Evolutionary conservation across 1,140 invertebrate species (phyloP), one percentile per base, ranked within the genome.

Genomic region (Micrasema minimum): DNA sequence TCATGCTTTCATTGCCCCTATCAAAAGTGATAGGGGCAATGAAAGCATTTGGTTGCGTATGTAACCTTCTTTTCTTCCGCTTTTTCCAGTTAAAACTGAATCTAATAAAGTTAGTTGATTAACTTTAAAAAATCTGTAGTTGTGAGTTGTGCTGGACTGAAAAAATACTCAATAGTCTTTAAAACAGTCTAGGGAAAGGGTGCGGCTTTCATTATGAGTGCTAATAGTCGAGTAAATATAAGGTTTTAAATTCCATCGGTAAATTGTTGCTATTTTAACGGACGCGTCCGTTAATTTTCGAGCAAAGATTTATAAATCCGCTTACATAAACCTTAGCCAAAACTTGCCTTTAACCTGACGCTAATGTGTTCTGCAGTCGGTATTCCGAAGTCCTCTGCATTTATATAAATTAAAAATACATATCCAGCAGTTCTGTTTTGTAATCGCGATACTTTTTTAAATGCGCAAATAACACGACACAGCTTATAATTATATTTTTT

Each of bases 401-500:
- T 59, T 53, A 18, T 14, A 37, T n/a, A n/a, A n/a, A n/a, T n/a
- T n/a, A n/a, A n/a, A n/a, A n/a, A n/a, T n/a, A n/a, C n/a, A n/a
- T n/a, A n/a, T n/a, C n/a, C n/a, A n/a, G 53, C 53, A 55, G 18
- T 55, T 55, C 51, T 31, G 51, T 31, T 31, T 51, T 16, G 51
- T 55, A 16, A 35, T n/a, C 20, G 23, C 45, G 22, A 62, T 62
- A 38, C 38, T 22, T 43, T 65, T 65, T 71, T 45, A 71, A 50
- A 53, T 66, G 18, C 61, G 45, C 48, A 38, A 35, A 46, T 14
- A 41, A 45, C 67, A 69, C 37, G 38, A 12, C 18, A 45, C 48
- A 1, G 23, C 22, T 41, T 35, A 16, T 51, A 66, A 66, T 66
- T 66, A 66, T 50, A 10, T 20, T 0, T 11, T 57, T 18, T 35